These are phyloP conservation scores for Gymnoscelis rufifasciata DNA, from an alignment of 2,888 invertebrate species.

Conservation along the genomic window DNA sequence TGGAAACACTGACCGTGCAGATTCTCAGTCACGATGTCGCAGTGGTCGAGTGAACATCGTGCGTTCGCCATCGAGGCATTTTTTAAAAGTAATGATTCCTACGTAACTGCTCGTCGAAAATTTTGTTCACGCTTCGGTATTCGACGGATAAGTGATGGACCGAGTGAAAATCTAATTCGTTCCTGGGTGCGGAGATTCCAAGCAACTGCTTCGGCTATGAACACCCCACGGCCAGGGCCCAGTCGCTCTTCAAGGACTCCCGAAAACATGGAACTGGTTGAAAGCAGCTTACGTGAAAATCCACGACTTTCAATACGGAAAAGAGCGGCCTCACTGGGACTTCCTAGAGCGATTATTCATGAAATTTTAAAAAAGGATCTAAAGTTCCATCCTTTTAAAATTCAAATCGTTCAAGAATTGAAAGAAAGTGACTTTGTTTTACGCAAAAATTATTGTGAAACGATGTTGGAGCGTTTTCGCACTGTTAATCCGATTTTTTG, in stretches of 20 bases:
- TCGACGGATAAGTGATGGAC: conserved; percentile 5
- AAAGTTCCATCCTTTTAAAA: not conserved
- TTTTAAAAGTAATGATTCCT: not conserved
- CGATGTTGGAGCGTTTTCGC: conserved; percentile 25
- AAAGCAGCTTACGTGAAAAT: not conserved
- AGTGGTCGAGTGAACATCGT: not conserved
- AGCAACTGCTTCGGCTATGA: not conserved
- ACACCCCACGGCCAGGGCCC: not conserved
- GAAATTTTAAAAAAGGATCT: not conserved
- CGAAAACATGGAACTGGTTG: not conserved
- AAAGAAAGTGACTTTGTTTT: not conserved
- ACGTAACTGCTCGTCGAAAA: not conserved
- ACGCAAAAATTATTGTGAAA: conserved; percentile 15
- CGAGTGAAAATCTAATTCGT: not conserved
- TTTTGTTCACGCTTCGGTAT: not conserved
- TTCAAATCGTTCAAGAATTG: not conserved
- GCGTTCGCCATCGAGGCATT: not conserved
- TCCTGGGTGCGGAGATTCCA: conserved; percentile 1
- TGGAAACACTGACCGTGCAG: not conserved
- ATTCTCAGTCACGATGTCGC: conserved; percentile 1
- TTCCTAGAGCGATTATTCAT: not conserved
- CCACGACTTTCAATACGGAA: not conserved
- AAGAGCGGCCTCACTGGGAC: not conserved
- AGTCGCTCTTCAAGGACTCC: not conserved
- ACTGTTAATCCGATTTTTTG: conserved; percentile 22